Percentiles rank a stretch among this genome's conserved stretches.
These are phyloP conservation scores for Nudaria mundana DNA, from an alignment of 2,888 invertebrate species.

Conservation along the genomic window DNA sequence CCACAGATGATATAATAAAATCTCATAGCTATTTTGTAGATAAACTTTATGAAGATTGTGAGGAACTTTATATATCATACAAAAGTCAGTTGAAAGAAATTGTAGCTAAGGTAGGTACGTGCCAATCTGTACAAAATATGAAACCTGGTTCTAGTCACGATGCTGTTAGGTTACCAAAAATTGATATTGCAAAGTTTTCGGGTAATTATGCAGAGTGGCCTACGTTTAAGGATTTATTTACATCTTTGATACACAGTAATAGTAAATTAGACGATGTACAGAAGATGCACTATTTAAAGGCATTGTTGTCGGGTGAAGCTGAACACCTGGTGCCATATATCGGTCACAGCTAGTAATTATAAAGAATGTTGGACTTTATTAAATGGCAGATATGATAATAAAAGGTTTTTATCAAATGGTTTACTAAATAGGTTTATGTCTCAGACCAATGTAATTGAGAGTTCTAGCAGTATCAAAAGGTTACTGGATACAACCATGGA, in stretches of 20 bases:
- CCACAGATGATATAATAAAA: background rate
- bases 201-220: background rate
- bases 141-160: background rate
- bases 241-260: background rate
- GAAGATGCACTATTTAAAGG: slow-evolving; percentile 14
- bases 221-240: background rate
- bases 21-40: background rate
- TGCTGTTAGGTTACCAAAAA: too few species aligned
- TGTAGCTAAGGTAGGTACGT: background rate
- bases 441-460: background rate
- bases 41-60: background rate
- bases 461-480: background rate
- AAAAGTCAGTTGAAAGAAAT: background rate
- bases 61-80: background rate
- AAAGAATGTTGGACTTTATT: background rate
- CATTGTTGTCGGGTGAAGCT: slow-evolving; percentile 10
- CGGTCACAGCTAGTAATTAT: slow-evolving; percentile 5
- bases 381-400: background rate
- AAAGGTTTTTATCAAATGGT: background rate
- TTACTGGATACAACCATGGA: background rate
- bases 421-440: background rate
- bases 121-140: background rate
- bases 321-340: slow-evolving; percentile 8
- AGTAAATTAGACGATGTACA: slow-evolving; percentile 1
- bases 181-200: background rate